A percentile compares a stretch with the other conserved stretches of the same genome.
These are phyloP conservation scores for Takifugu bimaculatus DNA, from an alignment of 2,113 vertebrate genomes.

Conservation along the genomic window DNA sequence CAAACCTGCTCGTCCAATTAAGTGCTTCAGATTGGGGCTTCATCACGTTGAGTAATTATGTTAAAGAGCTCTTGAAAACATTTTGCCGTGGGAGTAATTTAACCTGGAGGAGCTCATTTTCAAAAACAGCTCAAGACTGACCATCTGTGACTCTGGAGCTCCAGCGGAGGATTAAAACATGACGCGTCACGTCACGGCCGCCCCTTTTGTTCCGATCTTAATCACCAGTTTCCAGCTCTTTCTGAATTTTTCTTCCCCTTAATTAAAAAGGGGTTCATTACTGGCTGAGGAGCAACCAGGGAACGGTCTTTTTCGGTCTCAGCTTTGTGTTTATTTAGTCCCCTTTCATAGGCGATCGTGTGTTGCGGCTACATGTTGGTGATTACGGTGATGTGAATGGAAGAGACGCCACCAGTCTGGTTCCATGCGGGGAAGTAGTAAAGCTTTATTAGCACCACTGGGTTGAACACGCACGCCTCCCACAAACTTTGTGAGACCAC, in stretches of 20 bases:
- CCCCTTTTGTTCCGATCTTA: no score
- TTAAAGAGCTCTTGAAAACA: slow-evolving; percentile 6
- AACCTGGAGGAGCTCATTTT: slow-evolving; percentile 5
- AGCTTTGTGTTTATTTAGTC: no score
- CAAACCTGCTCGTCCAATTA: neutral
- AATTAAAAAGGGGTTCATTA: neutral
- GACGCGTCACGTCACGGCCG: slow-evolving; percentile 5
- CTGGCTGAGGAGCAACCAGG: no score
- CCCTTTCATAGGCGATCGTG: no score
- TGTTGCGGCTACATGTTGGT: no score
- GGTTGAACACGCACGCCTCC: neutral
- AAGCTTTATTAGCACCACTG: no score
- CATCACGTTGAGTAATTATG: slow-evolving; percentile 7
- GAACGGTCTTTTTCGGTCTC: no score
- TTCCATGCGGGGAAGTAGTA: no score
- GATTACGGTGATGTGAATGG: no score
- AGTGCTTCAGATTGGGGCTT: neutral
- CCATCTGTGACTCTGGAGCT: slow-evolving; percentile 29
- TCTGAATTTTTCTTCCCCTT: neutral
- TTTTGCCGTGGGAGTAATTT: slow-evolving; percentile 7
- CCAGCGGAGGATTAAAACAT: slow-evolving; percentile 14
- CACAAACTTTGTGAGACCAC: slow-evolving; percentile 30
- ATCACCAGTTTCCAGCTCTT: neutral
- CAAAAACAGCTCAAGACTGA: slow-evolving; percentile 2
- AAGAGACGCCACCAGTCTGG: no score